These are phyloP conservation scores for Himalopsyche anomala DNA, from an alignment of 2,888 invertebrate species.

Conservation along the genomic window DNA sequence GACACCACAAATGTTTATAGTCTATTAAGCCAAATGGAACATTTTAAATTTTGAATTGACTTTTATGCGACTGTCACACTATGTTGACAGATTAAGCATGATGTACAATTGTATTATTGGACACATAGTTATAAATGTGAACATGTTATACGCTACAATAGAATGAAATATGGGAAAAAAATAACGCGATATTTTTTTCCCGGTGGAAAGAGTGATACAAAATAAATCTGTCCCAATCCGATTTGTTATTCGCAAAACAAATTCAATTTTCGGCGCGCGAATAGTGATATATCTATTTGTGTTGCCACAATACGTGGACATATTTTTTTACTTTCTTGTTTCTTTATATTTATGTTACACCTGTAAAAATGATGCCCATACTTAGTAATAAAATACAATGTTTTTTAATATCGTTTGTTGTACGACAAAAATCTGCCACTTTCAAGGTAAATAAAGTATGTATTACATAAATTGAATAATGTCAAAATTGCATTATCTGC, in stretches of 20 bases:
- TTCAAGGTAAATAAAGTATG: too few species aligned
- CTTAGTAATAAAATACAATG: neutral
- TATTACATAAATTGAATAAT: too few species aligned
- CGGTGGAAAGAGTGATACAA: conserved; percentile 4
- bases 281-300: conserved; percentile 18
- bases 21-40: conserved; percentile 26
- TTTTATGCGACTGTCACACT: neutral
- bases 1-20: neutral
- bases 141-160: neutral
- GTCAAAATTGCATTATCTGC: too few species aligned
- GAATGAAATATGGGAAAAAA: conserved; percentile 1
- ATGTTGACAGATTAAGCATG: neutral
- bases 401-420: too few species aligned
- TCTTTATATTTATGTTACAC: neutral
- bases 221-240: neutral
- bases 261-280: conserved; percentile 14
- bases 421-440: too few species aligned
- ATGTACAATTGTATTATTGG: neutral
- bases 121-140: neutral
- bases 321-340: neutral
- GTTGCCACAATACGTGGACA: neutral
- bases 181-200: neutral
- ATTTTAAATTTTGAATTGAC: neutral
- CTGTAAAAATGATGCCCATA: neutral
- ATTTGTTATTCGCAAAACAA: conserved; percentile 30